Evolutionary conservation across 1,140 invertebrate species (phyloP).

Genomic region (Antheraea mylitta): DNA sequence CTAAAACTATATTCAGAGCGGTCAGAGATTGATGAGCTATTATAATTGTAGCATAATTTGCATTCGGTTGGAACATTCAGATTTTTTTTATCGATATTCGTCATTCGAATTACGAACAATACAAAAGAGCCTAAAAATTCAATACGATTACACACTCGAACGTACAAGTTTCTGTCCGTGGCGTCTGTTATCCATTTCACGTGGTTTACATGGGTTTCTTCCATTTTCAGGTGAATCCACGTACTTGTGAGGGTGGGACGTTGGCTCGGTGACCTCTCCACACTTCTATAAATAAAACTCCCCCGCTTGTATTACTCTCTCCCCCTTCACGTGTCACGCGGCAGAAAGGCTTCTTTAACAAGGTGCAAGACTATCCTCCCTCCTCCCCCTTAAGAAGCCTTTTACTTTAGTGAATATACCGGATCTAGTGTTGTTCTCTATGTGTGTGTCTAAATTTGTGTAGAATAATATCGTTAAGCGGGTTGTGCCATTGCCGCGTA

Average conservation of each 20-base stretch:
- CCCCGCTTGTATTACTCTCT: slow-evolving; percentile 36
- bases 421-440: slow-evolving; percentile 41
- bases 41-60: no score
- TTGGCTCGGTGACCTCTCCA: slow-evolving; percentile 43
- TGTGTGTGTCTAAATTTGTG: slow-evolving; percentile 57
- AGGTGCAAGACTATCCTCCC: background rate
- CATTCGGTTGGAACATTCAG: no score
- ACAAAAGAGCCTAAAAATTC: slow-evolving; percentile 18
- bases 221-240: slow-evolving; percentile 78
- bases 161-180: slow-evolving; percentile 26
- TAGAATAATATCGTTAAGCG: slow-evolving; percentile 52
- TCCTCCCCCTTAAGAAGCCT: slow-evolving; percentile 26
- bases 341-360: slow-evolving; percentile 2
- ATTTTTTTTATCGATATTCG: no score
- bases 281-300: slow-evolving; percentile 46
- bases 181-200: slow-evolving; percentile 34
- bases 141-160: slow-evolving; percentile 11
- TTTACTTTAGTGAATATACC: slow-evolving; percentile 55
- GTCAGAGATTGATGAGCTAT: no score
- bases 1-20: no score
- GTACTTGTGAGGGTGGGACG: slow-evolving; percentile 75
- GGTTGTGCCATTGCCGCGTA: slow-evolving; percentile 58
- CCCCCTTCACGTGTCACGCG: background rate
- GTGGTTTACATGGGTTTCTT: slow-evolving; percentile 60
- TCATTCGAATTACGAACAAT: no score